A percentile compares a stretch with the other conserved stretches of the same genome.
Evolutionary conservation across 2,888 invertebrate species (phyloP).

Genomic region (Scrobipalpa costella): DNA sequence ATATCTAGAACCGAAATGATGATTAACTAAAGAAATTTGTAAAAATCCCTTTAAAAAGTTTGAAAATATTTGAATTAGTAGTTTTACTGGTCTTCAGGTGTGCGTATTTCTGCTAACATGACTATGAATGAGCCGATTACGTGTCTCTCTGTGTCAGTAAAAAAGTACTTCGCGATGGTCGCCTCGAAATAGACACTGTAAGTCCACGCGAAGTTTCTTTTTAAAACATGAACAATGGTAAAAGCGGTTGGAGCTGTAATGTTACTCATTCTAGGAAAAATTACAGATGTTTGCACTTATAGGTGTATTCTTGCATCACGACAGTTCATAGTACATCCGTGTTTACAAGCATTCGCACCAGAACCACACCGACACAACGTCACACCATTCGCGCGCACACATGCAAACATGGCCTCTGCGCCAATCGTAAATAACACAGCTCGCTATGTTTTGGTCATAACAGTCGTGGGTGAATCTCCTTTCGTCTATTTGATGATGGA

Average conservation of each 20-base stretch:
- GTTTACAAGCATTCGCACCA: conserved; percentile 58
- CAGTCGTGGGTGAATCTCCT: conserved; percentile 43
- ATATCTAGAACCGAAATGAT: too few species aligned
- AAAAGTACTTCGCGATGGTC: conserved; percentile 71
- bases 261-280: conserved; percentile 14
- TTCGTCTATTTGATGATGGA: conserved; percentile 35
- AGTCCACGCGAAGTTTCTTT: conserved; percentile 57
- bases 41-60: too few species aligned
- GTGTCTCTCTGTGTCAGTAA: conserved; percentile 40
- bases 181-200: conserved; percentile 60
- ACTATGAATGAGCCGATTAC: conserved; percentile 51
- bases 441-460: conserved; percentile 46
- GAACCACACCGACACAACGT: conserved; percentile 67
- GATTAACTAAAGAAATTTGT: too few species aligned
- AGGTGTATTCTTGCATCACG: conserved; percentile 31
- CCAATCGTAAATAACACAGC: conserved; percentile 65
- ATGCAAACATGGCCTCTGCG: conserved; percentile 60
- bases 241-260: conserved; percentile 12
- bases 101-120: too few species aligned
- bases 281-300: conserved; percentile 24
- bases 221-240: conserved; percentile 34
- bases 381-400: conserved; percentile 61
- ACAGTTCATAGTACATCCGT: conserved; percentile 52
- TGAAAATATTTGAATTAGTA: too few species aligned
- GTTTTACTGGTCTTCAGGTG: too few species aligned